phyloP scores from a whole-genome alignment of 2,113 vertebrate genomes.

The Sceloporus tristichus region DNA sequence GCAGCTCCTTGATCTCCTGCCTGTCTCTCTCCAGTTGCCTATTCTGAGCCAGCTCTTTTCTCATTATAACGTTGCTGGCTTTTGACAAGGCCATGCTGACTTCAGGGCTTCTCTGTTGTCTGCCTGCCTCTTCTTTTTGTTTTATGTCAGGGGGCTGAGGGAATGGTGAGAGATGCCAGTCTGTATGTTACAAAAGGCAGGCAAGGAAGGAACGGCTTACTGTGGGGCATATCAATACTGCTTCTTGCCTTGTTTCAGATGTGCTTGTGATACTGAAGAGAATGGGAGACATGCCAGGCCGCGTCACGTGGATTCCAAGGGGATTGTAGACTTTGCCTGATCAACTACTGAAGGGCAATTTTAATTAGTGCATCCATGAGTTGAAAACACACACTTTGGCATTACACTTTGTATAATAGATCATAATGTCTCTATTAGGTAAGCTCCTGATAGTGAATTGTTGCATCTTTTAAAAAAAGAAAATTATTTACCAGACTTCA shows the following conservation, averaged over 20 bases:
- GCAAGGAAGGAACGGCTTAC: neutral
- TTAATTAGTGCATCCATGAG: neutral
- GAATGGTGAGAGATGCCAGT: neutral
- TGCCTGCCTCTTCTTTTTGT: neutral
- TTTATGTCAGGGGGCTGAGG: neutral
- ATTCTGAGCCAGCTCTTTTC: slow-evolving; percentile 16
- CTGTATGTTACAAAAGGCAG: neutral
- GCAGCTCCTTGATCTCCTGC: slow-evolving; percentile 5
- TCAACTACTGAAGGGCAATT: neutral
- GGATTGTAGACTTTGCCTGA: neutral
- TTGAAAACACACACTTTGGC: neutral
- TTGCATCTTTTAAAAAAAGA: neutral
- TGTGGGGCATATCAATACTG: too few relatives aligned
- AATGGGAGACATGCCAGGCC: neutral
- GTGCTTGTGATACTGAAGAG: neutral
- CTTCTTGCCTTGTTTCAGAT: neutral
- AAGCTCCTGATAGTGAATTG: neutral
- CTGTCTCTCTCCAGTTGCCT: slow-evolving; percentile 19
- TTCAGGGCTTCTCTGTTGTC: neutral
- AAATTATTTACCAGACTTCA: neutral
- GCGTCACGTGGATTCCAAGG: neutral
- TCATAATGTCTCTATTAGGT: neutral
- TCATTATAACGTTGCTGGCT: neutral
- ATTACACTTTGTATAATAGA: neutral
- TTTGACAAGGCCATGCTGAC: neutral